Percentiles rank a stretch among this genome's conserved stretches.
These are phyloP conservation scores for Mormoops blainvillei DNA, from an alignment of 2,113 vertebrate genomes.

Conservation along the genomic window DNA sequence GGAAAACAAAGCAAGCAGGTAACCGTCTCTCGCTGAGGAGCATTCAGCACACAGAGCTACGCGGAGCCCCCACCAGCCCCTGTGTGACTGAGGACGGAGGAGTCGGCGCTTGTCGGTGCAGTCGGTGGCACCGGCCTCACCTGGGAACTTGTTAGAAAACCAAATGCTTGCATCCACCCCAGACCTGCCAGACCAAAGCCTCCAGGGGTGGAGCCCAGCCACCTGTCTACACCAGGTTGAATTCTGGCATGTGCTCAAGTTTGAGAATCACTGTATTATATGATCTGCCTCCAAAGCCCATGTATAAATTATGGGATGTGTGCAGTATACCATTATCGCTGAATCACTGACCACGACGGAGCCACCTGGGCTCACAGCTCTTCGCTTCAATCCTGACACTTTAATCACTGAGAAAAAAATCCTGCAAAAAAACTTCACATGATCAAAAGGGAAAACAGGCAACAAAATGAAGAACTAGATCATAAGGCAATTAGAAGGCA, in stretches of 20 bases:
- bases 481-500: rapidly evolving
- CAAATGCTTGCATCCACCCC: not conserved
- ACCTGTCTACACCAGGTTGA: not conserved
- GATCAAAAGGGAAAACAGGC: not conserved
- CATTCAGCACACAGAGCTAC: rapidly evolving
- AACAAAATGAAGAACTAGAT: rapidly evolving
- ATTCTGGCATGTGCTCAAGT: rapidly evolving
- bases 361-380: rapidly evolving
- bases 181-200: not conserved
- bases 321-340: rapidly evolving
- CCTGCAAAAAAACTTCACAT: too few relatives aligned
- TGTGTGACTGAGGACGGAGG: rapidly evolving
- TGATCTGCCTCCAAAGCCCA: not conserved
- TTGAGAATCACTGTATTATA: not conserved
- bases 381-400: not conserved
- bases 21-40: rapidly evolving
- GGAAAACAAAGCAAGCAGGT: not conserved
- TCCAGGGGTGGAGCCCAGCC: rapidly evolving
- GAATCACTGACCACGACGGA: rapidly evolving
- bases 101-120: rapidly evolving
- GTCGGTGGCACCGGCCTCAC: rapidly evolving
- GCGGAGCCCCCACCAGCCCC: rapidly evolving
- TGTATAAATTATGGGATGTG: rapidly evolving
- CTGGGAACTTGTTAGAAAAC: not conserved
- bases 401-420: not conserved